Conservation (phyloP, 2,888 invertebrate genomes). For the Callyntrura guangdongensis region DNA sequence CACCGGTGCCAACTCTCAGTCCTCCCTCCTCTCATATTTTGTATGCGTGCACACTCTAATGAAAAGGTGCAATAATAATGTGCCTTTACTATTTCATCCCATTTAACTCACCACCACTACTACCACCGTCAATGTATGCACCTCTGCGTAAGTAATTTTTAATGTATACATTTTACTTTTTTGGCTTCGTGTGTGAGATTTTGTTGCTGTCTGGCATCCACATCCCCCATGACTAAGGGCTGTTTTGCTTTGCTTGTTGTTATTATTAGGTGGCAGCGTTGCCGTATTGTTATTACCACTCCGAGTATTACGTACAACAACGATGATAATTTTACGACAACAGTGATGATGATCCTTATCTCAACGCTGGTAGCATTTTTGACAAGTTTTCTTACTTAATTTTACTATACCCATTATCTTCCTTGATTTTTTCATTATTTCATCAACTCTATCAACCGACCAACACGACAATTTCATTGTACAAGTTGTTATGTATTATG, state of each 20-base stretch:
- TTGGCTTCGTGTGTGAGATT: slow-evolving; percentile 19
- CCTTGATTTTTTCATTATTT: not conserved
- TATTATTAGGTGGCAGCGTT: no score
- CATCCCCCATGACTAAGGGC: no score
- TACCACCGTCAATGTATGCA: no score
- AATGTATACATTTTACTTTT: slow-evolving; percentile 10
- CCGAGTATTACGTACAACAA: no score
- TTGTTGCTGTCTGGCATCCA: no score
- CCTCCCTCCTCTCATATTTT: not conserved
- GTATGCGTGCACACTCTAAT: not conserved
- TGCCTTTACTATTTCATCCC: not conserved
- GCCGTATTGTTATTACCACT: no score
- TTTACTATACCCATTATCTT: slow-evolving; percentile 31
- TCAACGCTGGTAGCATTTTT: slow-evolving; percentile 40
- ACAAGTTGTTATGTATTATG: no score
- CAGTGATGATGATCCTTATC: slow-evolving; percentile 3
- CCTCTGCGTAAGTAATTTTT: not conserved
- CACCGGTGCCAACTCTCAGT: not conserved
- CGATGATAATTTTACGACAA: slow-evolving; percentile 21
- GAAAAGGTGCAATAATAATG: not conserved
- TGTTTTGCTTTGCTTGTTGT: not conserved
- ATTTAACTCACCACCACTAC: not conserved
- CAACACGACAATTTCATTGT: slow-evolving; percentile 17
- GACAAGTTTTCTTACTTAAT: slow-evolving; percentile 57
- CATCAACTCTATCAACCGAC: not conserved